Conservation (phyloP, 2,888 invertebrate species). For the Petrolisthes manimaculis region DNA sequence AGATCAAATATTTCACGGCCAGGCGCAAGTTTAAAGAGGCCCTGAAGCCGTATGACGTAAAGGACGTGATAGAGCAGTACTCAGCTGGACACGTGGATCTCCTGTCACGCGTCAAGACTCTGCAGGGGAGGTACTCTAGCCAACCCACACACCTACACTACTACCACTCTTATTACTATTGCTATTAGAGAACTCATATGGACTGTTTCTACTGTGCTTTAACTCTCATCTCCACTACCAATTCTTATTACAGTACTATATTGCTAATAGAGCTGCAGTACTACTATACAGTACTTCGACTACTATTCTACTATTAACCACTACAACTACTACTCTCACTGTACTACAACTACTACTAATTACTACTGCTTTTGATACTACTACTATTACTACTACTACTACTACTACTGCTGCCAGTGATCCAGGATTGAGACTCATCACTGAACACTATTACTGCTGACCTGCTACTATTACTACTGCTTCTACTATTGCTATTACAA, state of each 20-base stretch:
- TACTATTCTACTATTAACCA: too few species aligned
- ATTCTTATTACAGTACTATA: neutral
- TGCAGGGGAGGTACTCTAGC: slow-evolving; percentile 66
- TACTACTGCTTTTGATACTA: neutral
- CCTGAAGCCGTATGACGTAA: slow-evolving; percentile 94
- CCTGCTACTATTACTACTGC: neutral
- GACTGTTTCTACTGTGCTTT: slow-evolving; percentile 5
- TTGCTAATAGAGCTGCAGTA: too few species aligned
- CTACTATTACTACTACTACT: neutral
- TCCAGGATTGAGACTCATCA: neutral
- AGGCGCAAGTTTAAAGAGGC: slow-evolving; percentile 94
- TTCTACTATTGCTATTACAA: neutral
- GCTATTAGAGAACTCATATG: neutral
- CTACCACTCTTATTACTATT: slow-evolving; percentile 17
- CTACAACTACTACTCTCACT: too few species aligned
- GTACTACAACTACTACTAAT: too few species aligned
- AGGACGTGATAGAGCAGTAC: slow-evolving; percentile 87
- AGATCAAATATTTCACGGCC: slow-evolving; percentile 95
- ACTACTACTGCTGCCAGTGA: neutral
- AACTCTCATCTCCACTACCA: neutral
- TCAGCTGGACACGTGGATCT: slow-evolving; percentile 74
- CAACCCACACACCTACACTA: slow-evolving; percentile 19
- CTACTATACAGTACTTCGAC: too few species aligned
- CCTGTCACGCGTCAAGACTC: slow-evolving; percentile 70
- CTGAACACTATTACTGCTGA: neutral